Evolutionary conservation across 2,888 invertebrate genomes (phyloP).

Genomic region (Peribatodes rhomboidaria): DNA sequence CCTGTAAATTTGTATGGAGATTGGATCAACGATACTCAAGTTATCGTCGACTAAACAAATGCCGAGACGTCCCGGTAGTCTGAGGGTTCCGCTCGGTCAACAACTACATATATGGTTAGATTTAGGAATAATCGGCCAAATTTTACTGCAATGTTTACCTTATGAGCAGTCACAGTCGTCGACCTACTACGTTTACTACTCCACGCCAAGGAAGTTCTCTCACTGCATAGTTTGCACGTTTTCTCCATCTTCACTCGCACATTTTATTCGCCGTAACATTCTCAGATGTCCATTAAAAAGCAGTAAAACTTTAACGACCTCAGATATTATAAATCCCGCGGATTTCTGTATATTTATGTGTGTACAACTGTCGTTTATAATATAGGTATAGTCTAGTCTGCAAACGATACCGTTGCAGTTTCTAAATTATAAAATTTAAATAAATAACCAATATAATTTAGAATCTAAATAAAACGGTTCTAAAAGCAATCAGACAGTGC

Average conservation of each 20-base stretch:
- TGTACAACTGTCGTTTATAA: background rate
- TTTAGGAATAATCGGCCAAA: too few species aligned
- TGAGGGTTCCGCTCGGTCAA: too few species aligned
- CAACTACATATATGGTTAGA: too few species aligned
- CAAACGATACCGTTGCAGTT: slow-evolving; percentile 21
- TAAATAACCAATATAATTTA: slow-evolving; percentile 12
- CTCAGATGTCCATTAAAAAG: slow-evolving; percentile 13
- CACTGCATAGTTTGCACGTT: background rate
- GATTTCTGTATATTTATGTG: slow-evolving; percentile 1
- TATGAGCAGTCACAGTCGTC: too few species aligned
- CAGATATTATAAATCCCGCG: slow-evolving; percentile 12
- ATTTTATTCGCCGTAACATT: background rate
- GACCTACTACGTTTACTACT: background rate
- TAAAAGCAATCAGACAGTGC: slow-evolving; percentile 2
- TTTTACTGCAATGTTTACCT: too few species aligned
- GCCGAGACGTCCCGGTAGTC: too few species aligned
- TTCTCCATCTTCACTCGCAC: background rate
- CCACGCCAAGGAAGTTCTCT: background rate
- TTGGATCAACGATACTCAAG: too few species aligned
- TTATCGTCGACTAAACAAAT: too few species aligned
- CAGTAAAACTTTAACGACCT: slow-evolving; percentile 18
- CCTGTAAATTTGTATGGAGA: too few species aligned
- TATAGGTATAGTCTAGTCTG: background rate
- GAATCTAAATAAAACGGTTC: slow-evolving; percentile 1
- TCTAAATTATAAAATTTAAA: slow-evolving; percentile 30